These are phyloP conservation scores for Ditylenchus dipsaci DNA, from an alignment of 1,140 invertebrate species.

Conservation along the genomic window DNA sequence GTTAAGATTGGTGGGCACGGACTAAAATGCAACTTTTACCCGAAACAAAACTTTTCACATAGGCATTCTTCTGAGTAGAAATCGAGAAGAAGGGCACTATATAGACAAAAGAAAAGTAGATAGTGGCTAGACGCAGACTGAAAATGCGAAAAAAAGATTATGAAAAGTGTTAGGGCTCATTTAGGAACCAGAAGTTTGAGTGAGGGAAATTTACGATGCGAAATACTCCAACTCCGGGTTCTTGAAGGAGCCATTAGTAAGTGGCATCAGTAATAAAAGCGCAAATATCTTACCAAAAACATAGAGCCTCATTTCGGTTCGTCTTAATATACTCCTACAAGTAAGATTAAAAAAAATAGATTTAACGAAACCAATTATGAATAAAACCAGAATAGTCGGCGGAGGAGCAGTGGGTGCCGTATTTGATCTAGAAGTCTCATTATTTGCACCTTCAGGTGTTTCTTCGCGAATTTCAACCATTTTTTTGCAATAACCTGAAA, in stretches of 20 bases:
- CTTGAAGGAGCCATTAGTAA: no score
- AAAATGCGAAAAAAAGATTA: slow-evolving; percentile 9
- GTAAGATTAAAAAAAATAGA: not conserved
- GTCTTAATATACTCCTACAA: slow-evolving; percentile 8
- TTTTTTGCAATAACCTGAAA: not conserved
- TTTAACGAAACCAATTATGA: not conserved
- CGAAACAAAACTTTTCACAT: slow-evolving; percentile 41
- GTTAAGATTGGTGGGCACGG: not conserved
- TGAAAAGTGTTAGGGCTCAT: no score
- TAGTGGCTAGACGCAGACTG: slow-evolving; percentile 30
- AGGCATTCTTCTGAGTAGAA: slow-evolving; percentile 10
- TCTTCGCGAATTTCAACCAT: slow-evolving; percentile 44
- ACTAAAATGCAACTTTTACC: slow-evolving; percentile 23
- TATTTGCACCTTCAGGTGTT: slow-evolving; percentile 2
- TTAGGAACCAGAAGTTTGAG: no score
- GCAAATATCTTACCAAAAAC: not conserved
- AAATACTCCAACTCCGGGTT: no score
- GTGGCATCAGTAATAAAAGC: no score
- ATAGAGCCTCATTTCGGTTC: slow-evolving; percentile 4
- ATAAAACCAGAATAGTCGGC: not conserved
- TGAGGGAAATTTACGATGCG: no score
- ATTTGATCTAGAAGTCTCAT: not conserved
- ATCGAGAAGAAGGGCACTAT: slow-evolving; percentile 16
- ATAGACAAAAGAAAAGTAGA: slow-evolving; percentile 40
- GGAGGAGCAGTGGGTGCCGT: not conserved